Evolutionary conservation across 2,888 invertebrate species (phyloP).

Genomic region (Hyles lineata): DNA sequence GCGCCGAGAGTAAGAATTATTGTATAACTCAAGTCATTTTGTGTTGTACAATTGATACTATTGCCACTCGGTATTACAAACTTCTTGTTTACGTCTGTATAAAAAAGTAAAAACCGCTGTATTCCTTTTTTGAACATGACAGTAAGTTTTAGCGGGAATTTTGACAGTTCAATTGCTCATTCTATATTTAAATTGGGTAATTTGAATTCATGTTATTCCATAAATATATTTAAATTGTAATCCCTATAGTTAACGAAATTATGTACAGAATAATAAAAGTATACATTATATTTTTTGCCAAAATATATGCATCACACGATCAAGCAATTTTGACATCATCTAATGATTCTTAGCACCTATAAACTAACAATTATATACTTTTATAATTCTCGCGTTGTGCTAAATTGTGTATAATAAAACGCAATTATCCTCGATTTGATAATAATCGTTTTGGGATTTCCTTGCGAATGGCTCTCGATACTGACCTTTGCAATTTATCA

Average conservation of each 20-base stretch:
- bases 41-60: not conserved
- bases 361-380: not conserved
- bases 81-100: not conserved
- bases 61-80: not conserved
- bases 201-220: too few species aligned
- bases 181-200: too few species aligned
- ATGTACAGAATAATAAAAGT: too few species aligned
- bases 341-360: too few species aligned
- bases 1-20: constrained; percentile 3
- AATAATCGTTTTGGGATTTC: constrained; percentile 21
- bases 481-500: constrained; percentile 2
- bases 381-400: not conserved
- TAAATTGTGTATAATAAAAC: constrained; percentile 6
- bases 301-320: too few species aligned
- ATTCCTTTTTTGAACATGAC: not conserved
- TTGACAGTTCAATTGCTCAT: not conserved
- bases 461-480: not conserved
- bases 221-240: too few species aligned
- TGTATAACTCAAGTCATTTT: constrained; percentile 13
- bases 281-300: too few species aligned
- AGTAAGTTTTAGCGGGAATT: not conserved
- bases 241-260: too few species aligned
- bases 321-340: too few species aligned
- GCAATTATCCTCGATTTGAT: not conserved
- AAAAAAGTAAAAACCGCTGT: not conserved